A percentile compares a stretch with the other conserved stretches of the same genome.
These are phyloP conservation scores for Aricia agestis DNA, from an alignment of 1,140 invertebrate genomes.

Conservation along the genomic window DNA sequence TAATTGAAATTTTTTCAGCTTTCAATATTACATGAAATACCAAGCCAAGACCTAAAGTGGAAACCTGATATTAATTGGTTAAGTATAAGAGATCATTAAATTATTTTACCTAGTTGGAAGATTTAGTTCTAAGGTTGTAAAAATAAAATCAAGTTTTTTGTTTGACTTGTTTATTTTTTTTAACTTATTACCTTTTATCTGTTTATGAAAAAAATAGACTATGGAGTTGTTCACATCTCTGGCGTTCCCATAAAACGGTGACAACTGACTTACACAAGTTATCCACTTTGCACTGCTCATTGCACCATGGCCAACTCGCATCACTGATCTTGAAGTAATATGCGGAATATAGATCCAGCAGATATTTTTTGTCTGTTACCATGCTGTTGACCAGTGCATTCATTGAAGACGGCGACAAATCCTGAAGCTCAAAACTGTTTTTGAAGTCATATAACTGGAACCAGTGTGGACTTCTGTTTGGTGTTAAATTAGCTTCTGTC, in stretches of 20 bases:
- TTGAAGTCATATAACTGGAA: slow-evolving; percentile 82
- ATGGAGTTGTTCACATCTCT: slow-evolving; percentile 76
- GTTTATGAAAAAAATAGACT: slow-evolving; percentile 31
- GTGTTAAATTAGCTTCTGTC: slow-evolving; percentile 83
- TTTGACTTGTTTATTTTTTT: slow-evolving; percentile 18
- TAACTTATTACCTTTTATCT: slow-evolving; percentile 15
- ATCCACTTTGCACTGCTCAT: slow-evolving; percentile 76
- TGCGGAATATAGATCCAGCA: slow-evolving; percentile 67
- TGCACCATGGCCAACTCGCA: slow-evolving; percentile 68
- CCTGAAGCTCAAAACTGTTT: slow-evolving; percentile 77
- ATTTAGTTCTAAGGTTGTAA: slow-evolving; percentile 6
- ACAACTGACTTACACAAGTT: slow-evolving; percentile 78
- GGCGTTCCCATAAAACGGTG: slow-evolving; percentile 73
- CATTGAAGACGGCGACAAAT: slow-evolving; percentile 69
- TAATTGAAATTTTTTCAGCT: slow-evolving; percentile 37
- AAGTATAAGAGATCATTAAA: slow-evolving; percentile 58
- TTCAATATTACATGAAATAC: slow-evolving; percentile 48
- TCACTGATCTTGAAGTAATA: slow-evolving; percentile 78
- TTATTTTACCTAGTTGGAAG: slow-evolving; percentile 8
- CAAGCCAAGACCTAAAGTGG: slow-evolving; percentile 52
- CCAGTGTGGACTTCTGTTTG: slow-evolving; percentile 78
- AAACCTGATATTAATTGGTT: slow-evolving; percentile 58
- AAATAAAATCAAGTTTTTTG: background rate
- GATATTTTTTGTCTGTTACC: slow-evolving; percentile 53
- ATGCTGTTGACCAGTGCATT: slow-evolving; percentile 73